A percentile compares a stretch with the other conserved stretches of the same genome.
phyloP scores from a whole-genome alignment of 2,113 vertebrate genomes.

The Ailuropoda melanoleuca region DNA sequence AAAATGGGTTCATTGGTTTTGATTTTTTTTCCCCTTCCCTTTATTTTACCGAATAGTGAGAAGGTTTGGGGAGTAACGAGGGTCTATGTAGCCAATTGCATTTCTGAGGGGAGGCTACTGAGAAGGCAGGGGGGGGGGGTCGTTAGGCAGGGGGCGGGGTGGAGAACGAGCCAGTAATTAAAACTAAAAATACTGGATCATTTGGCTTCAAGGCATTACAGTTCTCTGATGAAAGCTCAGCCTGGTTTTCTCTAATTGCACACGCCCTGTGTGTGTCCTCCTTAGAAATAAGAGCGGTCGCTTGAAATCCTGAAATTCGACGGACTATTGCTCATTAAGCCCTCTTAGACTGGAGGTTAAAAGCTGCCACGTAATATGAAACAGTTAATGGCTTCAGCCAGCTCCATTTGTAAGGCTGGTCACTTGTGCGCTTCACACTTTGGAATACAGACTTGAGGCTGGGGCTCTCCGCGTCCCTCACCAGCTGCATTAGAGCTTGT shows the following conservation, averaged over 20 bases:
- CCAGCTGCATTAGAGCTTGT: background rate
- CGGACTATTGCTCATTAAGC: conserved; percentile 40
- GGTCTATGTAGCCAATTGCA: background rate
- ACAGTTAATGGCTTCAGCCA: background rate
- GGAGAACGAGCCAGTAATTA: conserved; percentile 70
- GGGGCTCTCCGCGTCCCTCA: background rate
- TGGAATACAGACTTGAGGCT: background rate
- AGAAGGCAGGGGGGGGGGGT: conserved; percentile 40
- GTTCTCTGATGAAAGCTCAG: conserved; percentile 57
- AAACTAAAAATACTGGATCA: conserved; percentile 74
- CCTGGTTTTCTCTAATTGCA: conserved; percentile 56
- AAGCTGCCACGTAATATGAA: background rate
- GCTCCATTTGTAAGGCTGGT: background rate
- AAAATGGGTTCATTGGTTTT: background rate
- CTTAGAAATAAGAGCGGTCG: conserved; percentile 10
- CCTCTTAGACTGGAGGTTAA: conserved; percentile 27
- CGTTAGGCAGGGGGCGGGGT: background rate
- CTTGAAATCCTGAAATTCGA: background rate
- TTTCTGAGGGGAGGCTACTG: background rate
- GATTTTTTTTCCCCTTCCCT: background rate
- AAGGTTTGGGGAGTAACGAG: background rate
- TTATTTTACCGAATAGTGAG: conserved; percentile 17
- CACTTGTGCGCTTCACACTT: background rate
- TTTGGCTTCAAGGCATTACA: conserved; percentile 60
- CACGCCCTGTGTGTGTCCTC: conserved; percentile 49